A percentile compares a stretch with the other conserved stretches of the same genome.
phyloP scores from a whole-genome alignment of 2,113 vertebrate genomes.

The Rhodinocichla rosea region DNA sequence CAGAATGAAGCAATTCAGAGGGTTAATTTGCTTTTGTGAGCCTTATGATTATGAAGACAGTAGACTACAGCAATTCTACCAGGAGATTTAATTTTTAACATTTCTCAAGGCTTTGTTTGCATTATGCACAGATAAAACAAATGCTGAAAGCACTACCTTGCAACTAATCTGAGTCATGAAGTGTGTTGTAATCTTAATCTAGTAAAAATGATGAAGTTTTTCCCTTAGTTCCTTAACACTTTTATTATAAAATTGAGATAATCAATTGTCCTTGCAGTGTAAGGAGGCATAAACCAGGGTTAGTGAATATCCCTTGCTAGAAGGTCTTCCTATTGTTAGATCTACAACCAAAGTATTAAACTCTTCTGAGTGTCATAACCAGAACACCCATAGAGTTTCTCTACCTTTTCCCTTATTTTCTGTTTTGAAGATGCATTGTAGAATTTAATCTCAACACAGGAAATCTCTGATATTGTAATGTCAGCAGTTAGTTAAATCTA shows the following conservation, averaged over 20 bases:
- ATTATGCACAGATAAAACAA: not conserved
- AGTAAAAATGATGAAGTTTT: not conserved
- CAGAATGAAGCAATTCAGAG: not conserved
- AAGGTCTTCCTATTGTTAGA: not conserved
- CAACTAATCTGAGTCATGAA: not conserved
- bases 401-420: not conserved
- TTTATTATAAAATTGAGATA: not conserved
- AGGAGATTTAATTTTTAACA: not conserved
- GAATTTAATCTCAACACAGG: not conserved
- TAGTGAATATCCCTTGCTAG: not conserved
- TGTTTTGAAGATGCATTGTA: not conserved
- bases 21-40: not conserved
- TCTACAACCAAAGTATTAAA: not conserved
- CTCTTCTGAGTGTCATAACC: not conserved
- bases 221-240: not conserved
- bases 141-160: not conserved
- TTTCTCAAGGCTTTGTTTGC: not conserved
- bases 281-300: not conserved
- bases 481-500: not conserved
- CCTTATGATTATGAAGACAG: not conserved
- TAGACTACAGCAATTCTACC: not conserved
- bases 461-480: not conserved
- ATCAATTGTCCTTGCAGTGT: not conserved
- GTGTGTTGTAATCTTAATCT: not conserved
- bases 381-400: not conserved